Evolutionary conservation across 2,888 invertebrate species (phyloP).

Genomic region (Cotesia congregata): DNA sequence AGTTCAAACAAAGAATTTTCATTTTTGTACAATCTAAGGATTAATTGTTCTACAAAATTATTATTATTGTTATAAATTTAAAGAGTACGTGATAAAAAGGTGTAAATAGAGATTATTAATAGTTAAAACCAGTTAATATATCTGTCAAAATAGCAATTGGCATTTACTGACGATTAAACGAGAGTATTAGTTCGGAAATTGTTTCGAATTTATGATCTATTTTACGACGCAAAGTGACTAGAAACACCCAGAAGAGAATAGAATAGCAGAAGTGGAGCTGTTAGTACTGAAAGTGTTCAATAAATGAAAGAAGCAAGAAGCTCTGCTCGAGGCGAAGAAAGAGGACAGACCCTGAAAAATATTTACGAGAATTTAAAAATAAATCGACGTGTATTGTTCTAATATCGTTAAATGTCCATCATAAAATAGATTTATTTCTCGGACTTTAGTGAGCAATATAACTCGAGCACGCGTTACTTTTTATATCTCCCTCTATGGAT

Average conservation of each 20-base stretch:
- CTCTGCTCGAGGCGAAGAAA: neutral
- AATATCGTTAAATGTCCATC: conserved; percentile 3
- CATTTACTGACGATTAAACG: conserved; percentile 49
- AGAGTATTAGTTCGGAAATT: conserved; percentile 47
- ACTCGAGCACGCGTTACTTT: conserved; percentile 12
- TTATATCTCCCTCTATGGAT: neutral
- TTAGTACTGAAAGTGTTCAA: conserved; percentile 8
- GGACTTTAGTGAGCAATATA: conserved; percentile 22
- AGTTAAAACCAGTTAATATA: conserved; percentile 5
- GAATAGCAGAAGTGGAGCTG: conserved; percentile 8
- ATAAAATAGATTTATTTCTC: conserved; percentile 2
- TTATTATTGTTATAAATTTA: no score
- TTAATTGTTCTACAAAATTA: no score
- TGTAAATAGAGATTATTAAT: no score
- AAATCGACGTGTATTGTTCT: conserved; percentile 16
- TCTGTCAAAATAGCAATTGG: conserved; percentile 38
- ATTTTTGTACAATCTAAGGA: no score
- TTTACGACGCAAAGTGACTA: conserved; percentile 44
- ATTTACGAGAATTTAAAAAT: conserved; percentile 11
- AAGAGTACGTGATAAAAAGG: no score
- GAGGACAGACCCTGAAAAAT: neutral
- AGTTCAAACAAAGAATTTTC: no score
- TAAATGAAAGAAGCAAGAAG: neutral
- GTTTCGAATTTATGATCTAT: conserved; percentile 36
- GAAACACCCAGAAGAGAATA: neutral